A percentile compares a stretch with the other conserved stretches of the same genome.
Evolutionary conservation across 2,888 invertebrate genomes (phyloP).

Genomic region (Willowsia nigromaculata): DNA sequence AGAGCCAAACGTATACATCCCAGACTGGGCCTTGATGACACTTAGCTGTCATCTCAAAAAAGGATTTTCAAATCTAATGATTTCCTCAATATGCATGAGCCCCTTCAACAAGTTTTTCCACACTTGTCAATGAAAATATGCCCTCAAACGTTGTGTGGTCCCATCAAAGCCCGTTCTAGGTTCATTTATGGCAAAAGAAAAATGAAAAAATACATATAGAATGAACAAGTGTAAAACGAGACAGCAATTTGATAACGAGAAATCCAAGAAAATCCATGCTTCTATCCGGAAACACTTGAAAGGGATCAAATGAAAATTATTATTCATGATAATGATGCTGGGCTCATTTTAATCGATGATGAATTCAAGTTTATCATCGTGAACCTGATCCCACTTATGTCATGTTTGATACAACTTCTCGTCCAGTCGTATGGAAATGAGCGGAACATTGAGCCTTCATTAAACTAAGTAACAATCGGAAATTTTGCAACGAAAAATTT

Average conservation of each 20-base stretch:
- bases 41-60: conserved; percentile 60
- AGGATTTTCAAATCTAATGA: conserved; percentile 17
- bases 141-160: conserved; percentile 44
- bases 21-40: conserved; percentile 16
- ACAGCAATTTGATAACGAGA: neutral
- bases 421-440: conserved; percentile 47
- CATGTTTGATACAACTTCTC: neutral
- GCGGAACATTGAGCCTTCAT: neutral
- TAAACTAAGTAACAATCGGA: neutral
- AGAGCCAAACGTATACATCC: neutral
- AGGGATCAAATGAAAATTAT: conserved; percentile 41
- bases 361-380: conserved; percentile 31
- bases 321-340: conserved; percentile 41
- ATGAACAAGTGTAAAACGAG: conserved; percentile 51
- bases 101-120: conserved; percentile 55
- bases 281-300: conserved; percentile 20
- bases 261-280: conserved; percentile 18
- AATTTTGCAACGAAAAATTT: neutral
- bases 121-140: conserved; percentile 30
- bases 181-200: no score
- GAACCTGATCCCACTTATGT: conserved; percentile 56
- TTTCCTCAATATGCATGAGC: conserved; percentile 52
- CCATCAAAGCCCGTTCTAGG: no score
- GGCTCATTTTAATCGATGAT: conserved; percentile 57
- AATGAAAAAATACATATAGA: no score